Percentiles rank a stretch among this genome's conserved stretches.
Evolutionary conservation across 2,888 invertebrate genomes (phyloP).

Genomic region (Andrena marginata): DNA sequence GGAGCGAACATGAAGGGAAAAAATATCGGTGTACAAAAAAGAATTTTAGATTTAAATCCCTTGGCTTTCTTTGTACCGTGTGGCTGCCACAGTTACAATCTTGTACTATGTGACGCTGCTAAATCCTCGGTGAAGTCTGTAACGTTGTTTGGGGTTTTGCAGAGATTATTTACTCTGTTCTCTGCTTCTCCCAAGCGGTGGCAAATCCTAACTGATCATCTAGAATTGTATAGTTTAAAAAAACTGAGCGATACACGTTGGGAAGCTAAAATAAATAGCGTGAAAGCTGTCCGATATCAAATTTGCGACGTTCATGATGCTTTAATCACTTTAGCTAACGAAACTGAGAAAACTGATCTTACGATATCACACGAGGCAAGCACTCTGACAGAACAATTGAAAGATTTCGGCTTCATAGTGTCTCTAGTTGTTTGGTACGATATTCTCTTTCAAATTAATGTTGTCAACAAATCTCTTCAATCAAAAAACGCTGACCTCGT

Average conservation of each 20-base stretch:
- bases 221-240: not conserved
- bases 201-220: not conserved
- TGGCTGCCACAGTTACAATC: constrained; percentile 33
- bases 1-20: constrained; percentile 47
- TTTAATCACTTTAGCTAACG: not conserved
- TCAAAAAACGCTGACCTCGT: not conserved
- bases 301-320: not conserved
- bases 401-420: constrained; percentile 74
- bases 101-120: constrained; percentile 34
- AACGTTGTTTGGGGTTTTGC: not conserved
- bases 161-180: not conserved
- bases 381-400: constrained; percentile 30
- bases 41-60: constrained; percentile 39
- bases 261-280: not conserved
- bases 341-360: not conserved
- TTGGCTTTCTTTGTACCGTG: not conserved
- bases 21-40: constrained; percentile 41
- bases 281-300: not conserved
- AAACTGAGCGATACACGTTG: not conserved
- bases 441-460: too few species aligned
- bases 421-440: constrained; percentile 68
- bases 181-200: not conserved
- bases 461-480: not conserved
- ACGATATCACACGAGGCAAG: not conserved
- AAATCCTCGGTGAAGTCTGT: not conserved